These are phyloP conservation scores for Sphenodon punctatus DNA, from an alignment of 2,797 vertebrate genomes.

Conservation along the genomic window DNA sequence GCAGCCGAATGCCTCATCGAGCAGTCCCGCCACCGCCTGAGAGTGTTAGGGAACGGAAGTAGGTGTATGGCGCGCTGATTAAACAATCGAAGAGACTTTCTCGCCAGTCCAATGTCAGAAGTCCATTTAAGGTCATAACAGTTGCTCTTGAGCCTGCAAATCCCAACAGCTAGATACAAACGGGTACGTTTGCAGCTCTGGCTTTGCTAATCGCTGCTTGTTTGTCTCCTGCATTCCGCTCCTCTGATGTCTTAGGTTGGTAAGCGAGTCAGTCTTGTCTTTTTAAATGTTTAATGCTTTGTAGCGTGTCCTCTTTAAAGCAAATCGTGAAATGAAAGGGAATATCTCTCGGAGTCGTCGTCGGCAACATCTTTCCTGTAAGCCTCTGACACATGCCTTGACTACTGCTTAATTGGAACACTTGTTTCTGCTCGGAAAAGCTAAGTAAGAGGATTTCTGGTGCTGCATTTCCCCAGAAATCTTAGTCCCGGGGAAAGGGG, in stretches of 20 bases:
- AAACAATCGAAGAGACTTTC: not conserved
- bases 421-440: not conserved
- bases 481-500: not conserved
- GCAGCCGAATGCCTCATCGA: not conserved
- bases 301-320: not conserved
- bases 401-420: not conserved
- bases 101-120: fast-evolving
- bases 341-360: not conserved
- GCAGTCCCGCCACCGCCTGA: too few species aligned
- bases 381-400: fast-evolving
- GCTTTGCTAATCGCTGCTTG: fast-evolving
- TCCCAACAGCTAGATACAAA: fast-evolving
- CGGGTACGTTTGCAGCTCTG: fast-evolving
- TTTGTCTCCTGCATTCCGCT: fast-evolving
- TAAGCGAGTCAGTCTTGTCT: not conserved
- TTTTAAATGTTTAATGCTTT: not conserved
- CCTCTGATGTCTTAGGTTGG: not conserved
- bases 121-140: fast-evolving
- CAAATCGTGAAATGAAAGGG: not conserved
- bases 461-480: not conserved
- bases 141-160: fast-evolving
- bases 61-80: not conserved
- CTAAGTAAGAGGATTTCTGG: not conserved
- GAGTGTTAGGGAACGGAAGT: conserved; percentile 3
- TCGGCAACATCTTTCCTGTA: not conserved